Evolutionary conservation across 1,140 invertebrate genomes (phyloP), one percentile per base, ranked within the genome.

Genomic region (Drosophila varians): DNA sequence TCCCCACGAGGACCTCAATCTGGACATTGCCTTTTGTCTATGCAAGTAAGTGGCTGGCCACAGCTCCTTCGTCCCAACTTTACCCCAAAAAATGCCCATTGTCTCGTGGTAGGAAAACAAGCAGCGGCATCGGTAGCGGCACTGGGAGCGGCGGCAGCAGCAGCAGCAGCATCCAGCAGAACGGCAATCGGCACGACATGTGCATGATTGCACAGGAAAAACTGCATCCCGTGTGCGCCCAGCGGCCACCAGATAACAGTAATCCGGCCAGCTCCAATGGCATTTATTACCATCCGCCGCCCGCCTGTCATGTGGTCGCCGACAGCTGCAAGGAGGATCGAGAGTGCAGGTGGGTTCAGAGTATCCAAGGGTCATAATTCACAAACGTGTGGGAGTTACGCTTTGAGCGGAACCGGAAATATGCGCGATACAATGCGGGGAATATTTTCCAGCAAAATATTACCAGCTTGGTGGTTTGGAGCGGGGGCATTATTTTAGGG

Each of bases 1-100:
- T 65, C 94, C 95, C 4, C 94, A 94, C 47, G 94, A 95, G 54
- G 94, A 94, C 64, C 95, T 96, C 93, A 96, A 95, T 75, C 93
- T 97, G 55, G 96, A 97, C 90, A 96, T 97, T 72, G 97, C 96
- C 61, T 97, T 97, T 92, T 98, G 97, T 91, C 93, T 97, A 42
- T 98, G 97, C 96, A 97, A 95, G 96, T 98, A 92, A 95, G 95
- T 94, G 82, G 66, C 36, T 16, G 36, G n/a, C 12, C 36, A 38
- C 3, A 12, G 34, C 11, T 14, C 21, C 12, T 28, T 9, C 26
- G 8, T 28, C 11, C 66, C 18, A 25, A 8, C 34, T n/a, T 53
- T 16, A 28, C 28, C 23, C 45, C 21, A 26, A 25, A 38, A 25
- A 57, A 43, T 38, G 4, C 47, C 55, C 40, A 47, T 65, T 74